These are phyloP conservation scores for Agrotis segetum DNA, from an alignment of 2,888 invertebrate genomes.

Conservation along the genomic window DNA sequence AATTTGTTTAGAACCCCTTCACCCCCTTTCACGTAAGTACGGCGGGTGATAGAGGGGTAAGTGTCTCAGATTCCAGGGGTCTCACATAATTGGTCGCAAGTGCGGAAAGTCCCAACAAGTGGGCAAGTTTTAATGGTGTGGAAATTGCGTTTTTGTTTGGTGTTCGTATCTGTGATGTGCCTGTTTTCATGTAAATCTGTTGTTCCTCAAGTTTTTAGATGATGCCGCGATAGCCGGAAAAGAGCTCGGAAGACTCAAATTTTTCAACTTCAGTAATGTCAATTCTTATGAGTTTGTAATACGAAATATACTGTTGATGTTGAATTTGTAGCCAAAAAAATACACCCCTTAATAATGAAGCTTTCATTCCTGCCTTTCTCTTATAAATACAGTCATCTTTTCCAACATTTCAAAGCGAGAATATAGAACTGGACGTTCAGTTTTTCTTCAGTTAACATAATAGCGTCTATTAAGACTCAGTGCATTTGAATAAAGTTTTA, in stretches of 20 bases:
- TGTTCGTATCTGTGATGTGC: constrained; percentile 77
- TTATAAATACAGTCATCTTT: constrained; percentile 19
- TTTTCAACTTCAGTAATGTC: background rate
- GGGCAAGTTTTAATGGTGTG: constrained; percentile 85
- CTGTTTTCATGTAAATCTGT: constrained; percentile 76
- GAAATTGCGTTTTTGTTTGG: constrained; percentile 85
- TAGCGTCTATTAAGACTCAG: constrained; percentile 51
- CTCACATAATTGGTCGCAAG: constrained; percentile 60
- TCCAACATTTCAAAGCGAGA: constrained; percentile 8
- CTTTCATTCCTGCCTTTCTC: background rate
- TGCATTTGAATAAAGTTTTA: constrained; percentile 59
- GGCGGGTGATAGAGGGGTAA: constrained; percentile 22
- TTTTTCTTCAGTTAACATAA: constrained; percentile 51
- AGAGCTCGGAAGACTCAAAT: background rate
- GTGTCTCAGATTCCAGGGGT: constrained; percentile 45
- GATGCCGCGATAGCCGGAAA: constrained; percentile 19
- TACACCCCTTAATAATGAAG: background rate
- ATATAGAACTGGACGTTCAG: constrained; percentile 31
- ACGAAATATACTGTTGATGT: background rate
- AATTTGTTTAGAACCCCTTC: constrained; percentile 59
- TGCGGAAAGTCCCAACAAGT: constrained; percentile 75
- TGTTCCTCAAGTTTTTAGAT: constrained; percentile 65
- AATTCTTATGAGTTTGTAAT: background rate
- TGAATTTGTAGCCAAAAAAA: background rate
- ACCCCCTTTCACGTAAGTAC: constrained; percentile 18